Evolutionary conservation across 64 coral and sea anemone genomes (phyloP), one percentile per base, ranked within the genome.

Genomic region (Dendronephthya gigantea): DNA sequence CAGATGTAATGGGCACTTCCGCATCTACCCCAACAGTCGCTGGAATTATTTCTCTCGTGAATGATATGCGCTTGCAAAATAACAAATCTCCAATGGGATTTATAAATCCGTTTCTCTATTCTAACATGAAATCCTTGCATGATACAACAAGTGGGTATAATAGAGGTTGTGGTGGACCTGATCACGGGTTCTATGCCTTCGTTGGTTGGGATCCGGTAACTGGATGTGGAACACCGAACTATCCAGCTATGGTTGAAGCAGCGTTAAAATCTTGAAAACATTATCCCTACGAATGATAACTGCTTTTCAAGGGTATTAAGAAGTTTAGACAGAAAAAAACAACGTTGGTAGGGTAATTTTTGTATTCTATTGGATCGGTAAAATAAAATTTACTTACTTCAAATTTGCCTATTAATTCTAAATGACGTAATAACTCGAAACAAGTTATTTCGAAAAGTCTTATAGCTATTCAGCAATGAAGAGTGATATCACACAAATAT

Each of bases 191-290:
- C 89, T 93, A 90, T 36, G 92, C 95, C 13, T 41, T 65, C 0
- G 55, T 58, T 41, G 95, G 95, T n/a, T 98, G 95, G 95, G 95
- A 98, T 83, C 87, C 95, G 32, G 95, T 98, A 1, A 93, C 95
- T 32, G 95, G 95, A 19, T 91, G 81, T 72, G 95, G 95, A 25
- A 93, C 43, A 58, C 95, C 95, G 14, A 93, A 98, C 85, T 98
- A 90, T 84, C 95, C 90, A 32, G 68, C 68, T 9, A 62, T 98
- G 2, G 86, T 88, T 68, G 93, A 98, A 50, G 92, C 95, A 82
- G 90, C 90, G 56, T 65, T 98, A 9, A 84, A 82, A 79, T 2
- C 28, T 1, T 8, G 32, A 36, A 15, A 33, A 0, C 72, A 4
- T 23, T 19, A 13, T n/a, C n/a, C n/a, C n/a, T n/a, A n/a, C n/a